Evolutionary conservation across 2,113 vertebrate species (phyloP).

Genomic region (Erythrocercus mccallii): DNA sequence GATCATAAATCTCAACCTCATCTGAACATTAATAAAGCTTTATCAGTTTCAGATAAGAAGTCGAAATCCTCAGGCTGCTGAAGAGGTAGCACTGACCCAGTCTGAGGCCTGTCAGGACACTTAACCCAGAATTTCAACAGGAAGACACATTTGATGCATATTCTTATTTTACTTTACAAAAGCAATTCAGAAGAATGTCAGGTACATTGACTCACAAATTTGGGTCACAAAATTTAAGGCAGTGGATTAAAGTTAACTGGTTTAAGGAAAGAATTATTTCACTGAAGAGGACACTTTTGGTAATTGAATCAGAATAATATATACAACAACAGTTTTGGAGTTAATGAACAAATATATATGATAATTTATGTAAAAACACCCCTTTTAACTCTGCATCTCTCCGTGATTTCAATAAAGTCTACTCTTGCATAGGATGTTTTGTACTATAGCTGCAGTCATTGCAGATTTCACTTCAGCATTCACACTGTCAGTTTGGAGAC

Average conservation of each 20-base stretch:
- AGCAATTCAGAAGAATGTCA: not conserved
- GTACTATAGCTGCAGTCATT: not conserved
- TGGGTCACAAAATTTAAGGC: not conserved
- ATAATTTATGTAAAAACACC: not conserved
- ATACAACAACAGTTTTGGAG: not conserved
- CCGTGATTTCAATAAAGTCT: not conserved
- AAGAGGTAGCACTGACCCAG: not conserved
- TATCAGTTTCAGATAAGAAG: constrained; percentile 54
- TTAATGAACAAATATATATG: not conserved
- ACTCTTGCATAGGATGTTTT: not conserved
- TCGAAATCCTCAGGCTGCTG: not conserved
- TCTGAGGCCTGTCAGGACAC: not conserved
- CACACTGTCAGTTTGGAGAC: not conserved
- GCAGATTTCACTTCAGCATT: not conserved
- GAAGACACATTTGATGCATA: not conserved
- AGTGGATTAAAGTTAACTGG: not conserved
- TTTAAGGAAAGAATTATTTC: not conserved
- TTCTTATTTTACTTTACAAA: not conserved
- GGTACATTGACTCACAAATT: not conserved
- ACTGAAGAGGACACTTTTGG: not conserved
- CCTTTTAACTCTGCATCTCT: not conserved
- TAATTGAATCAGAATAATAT: not conserved
- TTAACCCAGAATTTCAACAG: not conserved
- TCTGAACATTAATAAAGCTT: constrained; percentile 39
- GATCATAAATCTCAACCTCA: constrained; percentile 8